Base-by-base conservation (phyloP, 2,888 invertebrate genomes). In the Rapana venosa region DNA sequence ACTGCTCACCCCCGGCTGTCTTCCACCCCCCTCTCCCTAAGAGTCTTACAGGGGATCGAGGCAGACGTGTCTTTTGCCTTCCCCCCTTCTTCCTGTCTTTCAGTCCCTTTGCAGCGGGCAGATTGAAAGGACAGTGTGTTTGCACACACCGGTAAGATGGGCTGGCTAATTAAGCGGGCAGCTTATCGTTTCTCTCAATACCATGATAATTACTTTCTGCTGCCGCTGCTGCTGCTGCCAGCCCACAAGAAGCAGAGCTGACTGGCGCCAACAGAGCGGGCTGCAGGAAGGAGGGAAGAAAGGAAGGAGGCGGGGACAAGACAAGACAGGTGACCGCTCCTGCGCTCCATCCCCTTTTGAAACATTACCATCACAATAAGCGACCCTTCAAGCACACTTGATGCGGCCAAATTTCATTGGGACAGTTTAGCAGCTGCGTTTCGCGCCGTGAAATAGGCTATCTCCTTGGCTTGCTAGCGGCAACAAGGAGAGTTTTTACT, bases 141-240 rank as follows among this genome's bases (percentile, higher is more conserved):
- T 88, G 83, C 88, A 83, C 88, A 83, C 61, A 66, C 32, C 32
- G 32, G 88, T 81, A 88, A 88, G 56, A 66, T n/a, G 88, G 77
- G 30, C 61, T 26, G 66, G 83, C 88, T 88, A 88, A 88, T 88
- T 88, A 88, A 88, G 58, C 58, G 58, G 88, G 26, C 81, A 30
- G 88, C 88, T 88, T 88, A 88, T 88, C 88, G 83, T 58, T 88
- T 88, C 81, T 58, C 61, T n/a, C 79, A 81, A 83, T 83, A 88
- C 81, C 15, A 66, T 26, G 88, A 83, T 88, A 88, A 88, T 88
- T 88, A 88, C 88, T 88, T 83, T 83, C 79, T 61, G 58, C 2
- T 58, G 35, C 13, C 79, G 4, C 6, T 17, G 17, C 81, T 13
- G 36, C 6, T 20, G 26, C 74, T 8, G 74, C 11, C 74, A 26